These are phyloP conservation scores for Solenopsis fugax DNA, from an alignment of 1,140 invertebrate species.

Conservation along the genomic window DNA sequence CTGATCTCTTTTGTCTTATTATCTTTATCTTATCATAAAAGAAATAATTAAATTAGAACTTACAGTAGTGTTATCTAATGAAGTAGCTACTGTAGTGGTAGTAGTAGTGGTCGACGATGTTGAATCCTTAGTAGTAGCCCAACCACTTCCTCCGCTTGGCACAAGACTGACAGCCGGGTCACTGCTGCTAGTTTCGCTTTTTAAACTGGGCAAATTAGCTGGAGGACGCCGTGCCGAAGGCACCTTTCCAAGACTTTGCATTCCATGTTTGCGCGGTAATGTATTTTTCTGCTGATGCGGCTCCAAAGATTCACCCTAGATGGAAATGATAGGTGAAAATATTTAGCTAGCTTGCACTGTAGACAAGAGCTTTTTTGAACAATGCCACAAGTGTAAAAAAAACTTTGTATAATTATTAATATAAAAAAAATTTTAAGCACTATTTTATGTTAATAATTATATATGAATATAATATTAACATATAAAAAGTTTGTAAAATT, in stretches of 20 bases:
- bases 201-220: slow-evolving; percentile 98
- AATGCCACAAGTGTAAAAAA: background rate
- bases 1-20: background rate
- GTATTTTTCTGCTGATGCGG: slow-evolving; percentile 95
- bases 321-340: background rate
- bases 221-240: slow-evolving; percentile 97
- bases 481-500: background rate
- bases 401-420: background rate
- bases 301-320: slow-evolving; percentile 94
- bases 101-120: slow-evolving; percentile 82
- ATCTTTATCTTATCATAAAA: background rate
- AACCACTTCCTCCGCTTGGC: slow-evolving; percentile 91
- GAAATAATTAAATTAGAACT: slow-evolving; percentile 36
- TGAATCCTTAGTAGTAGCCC: slow-evolving; percentile 88
- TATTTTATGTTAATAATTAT: background rate
- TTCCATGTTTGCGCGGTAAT: slow-evolving; percentile 98
- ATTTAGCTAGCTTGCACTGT: background rate
- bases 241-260: slow-evolving; percentile 99
- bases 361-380: background rate
- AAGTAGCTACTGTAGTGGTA: slow-evolving; percentile 83
- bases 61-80: slow-evolving; percentile 82
- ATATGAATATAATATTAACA: background rate
- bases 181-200: slow-evolving; percentile 95
- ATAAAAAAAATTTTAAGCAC: background rate
- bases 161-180: slow-evolving; percentile 92